phyloP scores from a whole-genome alignment of 35 echinoderm and acorn worm genomes.

The Eucidaris tribuloides region DNA sequence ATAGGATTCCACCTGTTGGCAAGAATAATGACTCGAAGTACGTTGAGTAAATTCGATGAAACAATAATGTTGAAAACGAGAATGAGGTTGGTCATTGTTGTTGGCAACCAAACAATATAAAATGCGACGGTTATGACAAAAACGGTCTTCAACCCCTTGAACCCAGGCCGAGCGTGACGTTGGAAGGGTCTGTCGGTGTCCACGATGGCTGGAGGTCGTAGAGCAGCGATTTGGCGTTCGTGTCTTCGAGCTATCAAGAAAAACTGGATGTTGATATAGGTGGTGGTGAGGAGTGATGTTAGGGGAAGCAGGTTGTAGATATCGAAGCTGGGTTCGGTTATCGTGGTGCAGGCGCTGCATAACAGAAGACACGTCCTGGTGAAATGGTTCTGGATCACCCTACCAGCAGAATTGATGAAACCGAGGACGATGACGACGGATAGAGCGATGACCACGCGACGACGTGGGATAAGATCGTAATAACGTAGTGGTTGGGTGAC shows the following conservation, averaged over 20 bases:
- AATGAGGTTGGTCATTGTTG: background rate
- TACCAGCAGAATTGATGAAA: background rate
- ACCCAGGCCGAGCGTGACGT: too few species aligned
- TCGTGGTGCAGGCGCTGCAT: background rate
- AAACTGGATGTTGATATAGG: constrained; percentile 4
- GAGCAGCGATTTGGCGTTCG: constrained; percentile 21
- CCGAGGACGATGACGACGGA: background rate
- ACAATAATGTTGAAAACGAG: too few species aligned
- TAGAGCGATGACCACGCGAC: background rate
- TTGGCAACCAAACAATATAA: constrained; percentile 9
- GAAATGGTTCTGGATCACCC: background rate
- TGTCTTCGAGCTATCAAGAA: constrained; percentile 17
- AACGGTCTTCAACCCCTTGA: constrained; percentile 28
- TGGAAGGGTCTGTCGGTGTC: background rate
- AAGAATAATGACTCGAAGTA: too few species aligned
- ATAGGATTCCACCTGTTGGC: too few species aligned
- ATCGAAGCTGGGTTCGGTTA: background rate
- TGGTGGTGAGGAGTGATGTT: background rate
- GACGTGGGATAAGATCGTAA: constrained; percentile 23
- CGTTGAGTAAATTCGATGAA: too few species aligned
- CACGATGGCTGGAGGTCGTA: background rate
- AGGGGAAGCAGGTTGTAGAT: constrained; percentile 17
- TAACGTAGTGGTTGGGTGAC: constrained; percentile 51
- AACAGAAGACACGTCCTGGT: background rate
- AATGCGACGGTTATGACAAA: constrained; percentile 33